These are phyloP conservation scores for Pollenia amentaria DNA, from an alignment of 2,888 invertebrate genomes.

Conservation along the genomic window DNA sequence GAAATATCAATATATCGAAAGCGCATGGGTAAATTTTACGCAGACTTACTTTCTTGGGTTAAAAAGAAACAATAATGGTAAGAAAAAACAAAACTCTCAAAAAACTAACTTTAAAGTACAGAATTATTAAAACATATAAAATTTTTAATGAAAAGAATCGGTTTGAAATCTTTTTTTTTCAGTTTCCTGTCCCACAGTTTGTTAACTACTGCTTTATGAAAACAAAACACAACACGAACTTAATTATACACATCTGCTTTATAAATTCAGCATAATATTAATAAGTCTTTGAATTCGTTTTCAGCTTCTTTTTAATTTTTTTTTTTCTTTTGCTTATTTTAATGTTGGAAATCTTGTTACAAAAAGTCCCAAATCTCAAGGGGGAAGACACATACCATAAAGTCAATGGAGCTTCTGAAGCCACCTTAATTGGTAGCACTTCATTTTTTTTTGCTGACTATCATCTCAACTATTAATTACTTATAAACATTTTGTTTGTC, in stretches of 20 bases:
- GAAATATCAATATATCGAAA: too few relatives aligned
- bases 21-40: too few relatives aligned
- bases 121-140: too few relatives aligned
- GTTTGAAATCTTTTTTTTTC: background rate
- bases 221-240: background rate
- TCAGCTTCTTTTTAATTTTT: slow-evolving; percentile 24
- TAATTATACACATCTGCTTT: slow-evolving; percentile 64
- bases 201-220: background rate
- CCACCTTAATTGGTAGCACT: slow-evolving; percentile 69
- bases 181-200: background rate
- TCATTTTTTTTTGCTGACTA: slow-evolving; percentile 47
- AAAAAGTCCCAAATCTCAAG: slow-evolving; percentile 25
- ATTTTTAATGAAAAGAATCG: too few relatives aligned
- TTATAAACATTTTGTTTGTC: slow-evolving; percentile 60
- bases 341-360: slow-evolving; percentile 46
- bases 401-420: slow-evolving; percentile 46
- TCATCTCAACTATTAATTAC: slow-evolving; percentile 66
- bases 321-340: slow-evolving; percentile 45
- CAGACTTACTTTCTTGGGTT: too few relatives aligned
- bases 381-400: slow-evolving; percentile 40
- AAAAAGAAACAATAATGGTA: too few relatives aligned
- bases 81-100: too few relatives aligned
- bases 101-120: too few relatives aligned
- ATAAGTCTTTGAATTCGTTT: slow-evolving; percentile 40
- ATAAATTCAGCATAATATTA: slow-evolving; percentile 58